A percentile compares a stretch with the other conserved stretches of the same genome.
Conservation (phyloP, 2,888 invertebrate genomes). For the Plebejus argus region DNA sequence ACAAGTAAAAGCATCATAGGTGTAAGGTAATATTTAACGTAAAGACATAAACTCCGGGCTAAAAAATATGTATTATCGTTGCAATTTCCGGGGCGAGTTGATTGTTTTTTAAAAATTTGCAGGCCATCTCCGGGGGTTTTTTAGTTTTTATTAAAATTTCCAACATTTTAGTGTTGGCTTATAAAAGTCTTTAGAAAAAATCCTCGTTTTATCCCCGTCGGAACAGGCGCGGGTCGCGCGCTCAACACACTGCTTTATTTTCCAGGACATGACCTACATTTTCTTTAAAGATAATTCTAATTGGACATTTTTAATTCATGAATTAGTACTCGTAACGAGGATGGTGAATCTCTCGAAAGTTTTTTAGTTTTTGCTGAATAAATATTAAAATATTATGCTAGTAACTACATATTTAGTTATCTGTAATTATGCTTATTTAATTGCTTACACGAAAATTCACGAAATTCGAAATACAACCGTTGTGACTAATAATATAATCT, state of each 20-base stretch:
- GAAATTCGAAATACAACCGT: too few species aligned
- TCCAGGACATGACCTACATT: slow-evolving; percentile 20
- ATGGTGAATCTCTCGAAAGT: not conserved
- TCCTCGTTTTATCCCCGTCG: slow-evolving; percentile 63
- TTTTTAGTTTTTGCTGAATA: not conserved
- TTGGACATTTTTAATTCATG: slow-evolving; percentile 7
- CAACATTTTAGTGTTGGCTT: slow-evolving; percentile 62
- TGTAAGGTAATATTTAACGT: too few species aligned
- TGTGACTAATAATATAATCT: too few species aligned
- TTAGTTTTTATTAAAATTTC: slow-evolving; percentile 56
- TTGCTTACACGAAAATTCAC: too few species aligned
- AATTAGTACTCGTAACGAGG: not conserved
- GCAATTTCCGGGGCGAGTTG: slow-evolving; percentile 26
- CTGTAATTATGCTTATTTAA: too few species aligned
- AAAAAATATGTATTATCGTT: slow-evolving; percentile 9
- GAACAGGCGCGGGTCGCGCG: slow-evolving; percentile 52
- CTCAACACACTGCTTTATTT: not conserved
- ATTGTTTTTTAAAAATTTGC: slow-evolving; percentile 41
- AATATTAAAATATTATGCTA: too few species aligned
- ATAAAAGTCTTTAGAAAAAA: slow-evolving; percentile 63
- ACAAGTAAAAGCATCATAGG: too few species aligned
- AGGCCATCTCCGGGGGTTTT: slow-evolving; percentile 21
- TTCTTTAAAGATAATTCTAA: slow-evolving; percentile 10
- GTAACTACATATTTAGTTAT: too few species aligned
- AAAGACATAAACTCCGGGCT: too few species aligned